These are phyloP conservation scores for Trididemnum clinides DNA, from an alignment of 23 tunicate species.

Conservation along the genomic window DNA sequence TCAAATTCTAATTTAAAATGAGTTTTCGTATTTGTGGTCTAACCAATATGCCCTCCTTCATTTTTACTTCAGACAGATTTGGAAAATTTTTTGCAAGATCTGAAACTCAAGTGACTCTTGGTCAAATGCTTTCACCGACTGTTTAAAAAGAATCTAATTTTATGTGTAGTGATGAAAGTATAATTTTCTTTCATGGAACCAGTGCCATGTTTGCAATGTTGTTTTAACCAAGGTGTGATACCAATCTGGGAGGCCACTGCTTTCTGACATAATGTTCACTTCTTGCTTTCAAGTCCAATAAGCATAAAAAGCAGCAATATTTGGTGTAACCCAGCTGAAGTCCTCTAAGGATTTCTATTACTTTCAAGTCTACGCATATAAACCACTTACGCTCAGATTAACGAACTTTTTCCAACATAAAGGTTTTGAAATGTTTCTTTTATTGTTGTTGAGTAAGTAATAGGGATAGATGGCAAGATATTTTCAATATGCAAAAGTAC, in stretches of 20 bases:
- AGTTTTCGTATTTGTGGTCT: too few relatives aligned
- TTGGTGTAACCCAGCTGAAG: conserved; percentile 24
- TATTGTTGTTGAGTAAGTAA: not conserved
- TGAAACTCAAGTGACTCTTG: too few relatives aligned
- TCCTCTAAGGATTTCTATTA: conserved; percentile 10
- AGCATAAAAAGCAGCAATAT: conserved; percentile 38
- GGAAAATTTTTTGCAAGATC: too few relatives aligned
- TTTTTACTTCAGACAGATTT: too few relatives aligned
- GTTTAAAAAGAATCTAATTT: too few relatives aligned
- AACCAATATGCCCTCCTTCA: too few relatives aligned
- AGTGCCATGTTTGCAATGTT: too few relatives aligned
- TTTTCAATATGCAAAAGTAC: conserved; percentile 32
- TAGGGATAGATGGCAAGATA: conserved; percentile 31
- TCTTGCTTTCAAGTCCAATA: conserved; percentile 14
- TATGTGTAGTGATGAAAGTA: too few relatives aligned
- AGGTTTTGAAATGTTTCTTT: conserved; percentile 18
- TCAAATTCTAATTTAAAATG: too few relatives aligned
- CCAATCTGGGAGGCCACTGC: conserved; percentile 19
- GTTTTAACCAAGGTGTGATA: too few relatives aligned
- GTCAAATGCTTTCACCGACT: too few relatives aligned
- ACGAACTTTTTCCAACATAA: conserved; percentile 2
- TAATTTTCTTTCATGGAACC: too few relatives aligned
- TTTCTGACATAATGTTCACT: not conserved
- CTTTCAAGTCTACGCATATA: conserved; percentile 24
- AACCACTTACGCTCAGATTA: conserved; percentile 9